Evolutionary conservation across 2,113 vertebrate species (phyloP).

Genomic region (Osmerus mordax): DNA sequence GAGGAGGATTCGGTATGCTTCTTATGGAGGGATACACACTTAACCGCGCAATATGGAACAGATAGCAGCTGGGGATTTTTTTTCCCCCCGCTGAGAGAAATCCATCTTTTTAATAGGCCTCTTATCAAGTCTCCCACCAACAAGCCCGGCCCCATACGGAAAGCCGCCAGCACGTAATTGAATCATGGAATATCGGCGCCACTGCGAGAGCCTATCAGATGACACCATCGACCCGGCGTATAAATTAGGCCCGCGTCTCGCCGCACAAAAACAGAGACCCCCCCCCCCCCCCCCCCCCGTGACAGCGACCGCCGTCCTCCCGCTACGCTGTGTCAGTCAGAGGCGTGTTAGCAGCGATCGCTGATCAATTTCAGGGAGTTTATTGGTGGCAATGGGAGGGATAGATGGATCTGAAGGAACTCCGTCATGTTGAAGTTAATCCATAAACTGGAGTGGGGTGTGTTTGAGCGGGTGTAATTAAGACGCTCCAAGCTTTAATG

Average conservation of each 20-base stretch:
- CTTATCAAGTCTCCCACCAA: constrained; percentile 52
- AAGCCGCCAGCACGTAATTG: constrained; percentile 49
- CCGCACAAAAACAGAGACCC: constrained; percentile 19
- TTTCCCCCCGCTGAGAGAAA: constrained; percentile 32
- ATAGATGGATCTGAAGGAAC: constrained; percentile 2
- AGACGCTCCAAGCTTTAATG: neutral
- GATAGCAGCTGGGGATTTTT: constrained; percentile 40
- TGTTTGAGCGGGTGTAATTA: neutral
- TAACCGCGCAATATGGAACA: constrained; percentile 43
- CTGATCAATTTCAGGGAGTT: constrained; percentile 58
- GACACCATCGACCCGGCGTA: constrained; percentile 49
- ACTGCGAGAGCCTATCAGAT: constrained; percentile 57
- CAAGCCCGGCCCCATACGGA: constrained; percentile 41
- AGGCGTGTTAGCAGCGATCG: constrained; percentile 46
- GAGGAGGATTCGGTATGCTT: constrained; percentile 31
- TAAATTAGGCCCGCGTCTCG: constrained; percentile 48
- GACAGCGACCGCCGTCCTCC: too few relatives aligned
- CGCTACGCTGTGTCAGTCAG: constrained; percentile 40
- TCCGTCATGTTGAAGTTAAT: too few relatives aligned
- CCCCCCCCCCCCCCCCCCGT: neutral
- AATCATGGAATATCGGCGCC: constrained; percentile 55
- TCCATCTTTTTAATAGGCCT: constrained; percentile 62
- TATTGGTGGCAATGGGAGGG: constrained; percentile 41
- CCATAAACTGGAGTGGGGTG: too few relatives aligned
- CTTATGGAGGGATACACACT: constrained; percentile 37